Percentiles rank a stretch among this genome's conserved stretches.
phyloP scores from a whole-genome alignment of 2,797 vertebrate species.

The Coregonus sp. region DNA sequence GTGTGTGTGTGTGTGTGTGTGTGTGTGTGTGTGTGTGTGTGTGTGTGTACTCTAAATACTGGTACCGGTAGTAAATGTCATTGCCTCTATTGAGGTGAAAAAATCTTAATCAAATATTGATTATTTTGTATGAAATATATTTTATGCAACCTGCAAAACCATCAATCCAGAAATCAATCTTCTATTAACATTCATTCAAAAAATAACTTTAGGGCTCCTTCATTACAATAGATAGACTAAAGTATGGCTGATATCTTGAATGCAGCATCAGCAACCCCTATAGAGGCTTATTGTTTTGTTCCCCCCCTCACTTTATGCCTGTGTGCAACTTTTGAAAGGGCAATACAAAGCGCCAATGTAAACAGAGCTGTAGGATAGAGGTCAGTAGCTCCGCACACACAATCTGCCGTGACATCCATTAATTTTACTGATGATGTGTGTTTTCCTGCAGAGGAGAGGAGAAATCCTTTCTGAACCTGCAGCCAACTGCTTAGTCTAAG shows the following conservation, averaged over 20 bases:
- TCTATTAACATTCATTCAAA: too few species aligned
- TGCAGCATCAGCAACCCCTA: slow-evolving; percentile 68
- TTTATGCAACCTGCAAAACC: too few species aligned
- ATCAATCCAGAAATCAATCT: too few species aligned
- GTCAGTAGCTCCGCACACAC: slow-evolving; percentile 49
- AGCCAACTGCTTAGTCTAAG: neutral
- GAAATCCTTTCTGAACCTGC: neutral
- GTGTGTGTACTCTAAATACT: neutral
- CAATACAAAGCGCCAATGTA: slow-evolving; percentile 57
- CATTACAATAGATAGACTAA: slow-evolving; percentile 50
- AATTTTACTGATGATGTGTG: slow-evolving; percentile 42
- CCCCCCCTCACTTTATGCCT: slow-evolving; percentile 58
- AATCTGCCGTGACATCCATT: slow-evolving; percentile 48
- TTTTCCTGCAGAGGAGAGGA: slow-evolving; percentile 32
- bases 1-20: too few species aligned
- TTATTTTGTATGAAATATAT: too few species aligned
- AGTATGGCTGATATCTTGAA: slow-evolving; percentile 45
- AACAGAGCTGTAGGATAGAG: slow-evolving; percentile 52
- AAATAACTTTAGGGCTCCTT: neutral
- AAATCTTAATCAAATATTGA: too few species aligned
- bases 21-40: neutral
- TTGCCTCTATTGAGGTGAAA: too few species aligned
- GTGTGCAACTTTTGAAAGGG: slow-evolving; percentile 75
- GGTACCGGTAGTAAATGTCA: neutral
- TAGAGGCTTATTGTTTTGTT: slow-evolving; percentile 46